Base-by-base conservation (phyloP, 1,140 invertebrate genomes). In the Neodiprion fabricii region DNA sequence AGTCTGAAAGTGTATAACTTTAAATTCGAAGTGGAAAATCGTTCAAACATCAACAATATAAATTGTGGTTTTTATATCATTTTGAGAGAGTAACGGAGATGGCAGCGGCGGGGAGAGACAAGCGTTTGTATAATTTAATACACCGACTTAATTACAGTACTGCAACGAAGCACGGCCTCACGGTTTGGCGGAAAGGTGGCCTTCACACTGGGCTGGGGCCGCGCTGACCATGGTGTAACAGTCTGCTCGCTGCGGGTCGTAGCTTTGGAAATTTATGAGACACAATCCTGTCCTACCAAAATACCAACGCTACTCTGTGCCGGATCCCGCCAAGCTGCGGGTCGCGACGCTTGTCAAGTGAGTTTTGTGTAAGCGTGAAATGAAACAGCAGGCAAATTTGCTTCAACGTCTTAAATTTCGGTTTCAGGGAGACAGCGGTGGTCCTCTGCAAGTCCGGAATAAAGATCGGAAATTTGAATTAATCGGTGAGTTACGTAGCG, bases 171-270 rank as follows among this genome's bases (percentile, higher is more conserved):
- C 28, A 76, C 70, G 80, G 78, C 80, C 7, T 79, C 81, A 72
- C 80, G 83, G 70, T 86, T 86, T 71, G 78, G 78, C 9, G 85
- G 84, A 17, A 73, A 81, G 49, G 73, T 79, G 70, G 89, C 82
- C 0, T 81, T 81, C 0, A 86, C 89, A 1, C 79, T 85, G 10
- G 90, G 90, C 7, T 91, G 90, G 90, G 90, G 90, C 12, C 48
- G 28, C 47, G 68, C 79, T 12, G 71, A 76, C 21, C 80, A 82
- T 11, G 78, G 82, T 1, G 76, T 73, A 1, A 80, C 88, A 76
- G 82, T 77, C 8, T 86, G 86, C 1, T 75, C 77, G 10, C 79
- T 82, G 9, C 82, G 86, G 0, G 79, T 83, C 40, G 81, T 78
- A 0, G 80, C 88, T 47, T 80, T 85, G 67, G 81, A 87, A 71